These are phyloP conservation scores for Acyrthosiphon pisum DNA, from an alignment of 1,140 invertebrate species.

Conservation along the genomic window DNA sequence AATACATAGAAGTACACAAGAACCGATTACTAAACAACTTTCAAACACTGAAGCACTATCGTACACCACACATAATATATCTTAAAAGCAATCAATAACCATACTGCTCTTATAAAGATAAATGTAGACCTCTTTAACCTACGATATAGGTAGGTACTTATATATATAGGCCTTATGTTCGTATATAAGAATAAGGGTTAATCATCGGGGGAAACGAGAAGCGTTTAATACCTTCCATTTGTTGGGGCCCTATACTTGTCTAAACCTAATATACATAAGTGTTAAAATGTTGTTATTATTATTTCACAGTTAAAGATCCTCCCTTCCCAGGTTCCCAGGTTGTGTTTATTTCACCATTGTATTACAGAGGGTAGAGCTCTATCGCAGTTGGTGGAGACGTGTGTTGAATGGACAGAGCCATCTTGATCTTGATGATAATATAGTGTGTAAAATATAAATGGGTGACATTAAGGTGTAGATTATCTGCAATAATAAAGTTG, in stretches of 20 bases:
- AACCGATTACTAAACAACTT: not conserved
- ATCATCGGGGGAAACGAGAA: not conserved
- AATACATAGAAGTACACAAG: not conserved
- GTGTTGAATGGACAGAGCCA: not conserved
- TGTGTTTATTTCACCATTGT: not conserved
- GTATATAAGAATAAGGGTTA: not conserved
- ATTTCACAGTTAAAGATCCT: not conserved
- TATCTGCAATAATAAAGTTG: not conserved
- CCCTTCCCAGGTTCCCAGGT: too few species aligned
- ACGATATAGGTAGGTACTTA: too few species aligned
- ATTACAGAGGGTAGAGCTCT: not conserved
- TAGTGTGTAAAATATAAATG: not conserved
- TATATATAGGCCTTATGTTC: too few species aligned
- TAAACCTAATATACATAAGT: not conserved
- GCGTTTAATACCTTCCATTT: not conserved
- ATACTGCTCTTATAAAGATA: not conserved
- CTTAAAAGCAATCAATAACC: not conserved
- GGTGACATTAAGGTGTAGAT: not conserved
- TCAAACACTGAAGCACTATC: not conserved
- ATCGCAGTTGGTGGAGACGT: too few species aligned
- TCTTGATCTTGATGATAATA: not conserved
- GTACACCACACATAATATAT: not conserved
- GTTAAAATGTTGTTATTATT: not conserved
- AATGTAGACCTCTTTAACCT: not conserved
- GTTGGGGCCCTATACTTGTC: not conserved